Evolutionary conservation across 2,113 vertebrate species (phyloP).

Genomic region (Peromyscus polionotus): DNA sequence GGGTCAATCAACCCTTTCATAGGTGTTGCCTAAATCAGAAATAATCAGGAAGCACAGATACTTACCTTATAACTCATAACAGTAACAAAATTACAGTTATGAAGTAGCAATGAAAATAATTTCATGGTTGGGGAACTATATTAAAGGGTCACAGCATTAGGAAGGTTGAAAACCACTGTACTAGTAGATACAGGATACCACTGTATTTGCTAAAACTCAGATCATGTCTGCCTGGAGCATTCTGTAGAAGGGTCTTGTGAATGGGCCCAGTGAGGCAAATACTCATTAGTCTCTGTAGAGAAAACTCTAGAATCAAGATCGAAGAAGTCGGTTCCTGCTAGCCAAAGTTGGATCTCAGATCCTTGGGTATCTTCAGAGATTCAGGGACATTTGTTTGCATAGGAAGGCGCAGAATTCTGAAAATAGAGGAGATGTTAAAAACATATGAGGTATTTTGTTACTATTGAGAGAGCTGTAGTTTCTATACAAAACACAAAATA

Average conservation of each 20-base stretch:
- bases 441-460: background rate
- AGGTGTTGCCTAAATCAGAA: too few species aligned
- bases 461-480: background rate
- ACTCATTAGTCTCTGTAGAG: conserved; percentile 67
- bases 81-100: too few species aligned
- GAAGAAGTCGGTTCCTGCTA: conserved; percentile 75
- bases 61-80: too few species aligned
- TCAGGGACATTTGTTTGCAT: conserved; percentile 66
- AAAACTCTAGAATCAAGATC: conserved; percentile 82
- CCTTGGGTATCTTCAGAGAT: conserved; percentile 63
- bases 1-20: too few species aligned
- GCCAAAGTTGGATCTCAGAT: conserved; percentile 76
- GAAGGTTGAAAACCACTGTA: too few species aligned
- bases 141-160: too few species aligned
- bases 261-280: conserved; percentile 74
- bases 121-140: too few species aligned
- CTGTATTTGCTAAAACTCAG: conserved; percentile 50
- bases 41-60: too few species aligned
- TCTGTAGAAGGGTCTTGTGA: conserved; percentile 48
- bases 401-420: background rate
- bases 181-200: background rate
- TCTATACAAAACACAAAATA: background rate
- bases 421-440: background rate
- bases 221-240: background rate
- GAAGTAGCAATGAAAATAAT: too few species aligned